A percentile compares a stretch with the other conserved stretches of the same genome.
Evolutionary conservation across 37 sponge, comb jelly and placozoan genomes (phyloP).

Genomic region (Theonella swinhoei): DNA sequence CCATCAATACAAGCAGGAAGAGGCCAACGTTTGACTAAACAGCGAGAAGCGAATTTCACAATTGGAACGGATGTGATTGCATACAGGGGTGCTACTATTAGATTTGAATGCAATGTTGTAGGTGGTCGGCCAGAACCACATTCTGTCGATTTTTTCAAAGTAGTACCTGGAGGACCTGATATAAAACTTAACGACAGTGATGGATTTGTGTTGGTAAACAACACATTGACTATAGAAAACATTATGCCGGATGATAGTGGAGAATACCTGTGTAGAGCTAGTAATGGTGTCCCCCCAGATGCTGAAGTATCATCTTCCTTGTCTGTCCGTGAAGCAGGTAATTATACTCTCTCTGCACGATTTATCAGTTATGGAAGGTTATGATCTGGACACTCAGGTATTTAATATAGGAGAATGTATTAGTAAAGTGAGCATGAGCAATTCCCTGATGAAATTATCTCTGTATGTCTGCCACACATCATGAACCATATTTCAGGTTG

Average conservation of each 20-base stretch:
- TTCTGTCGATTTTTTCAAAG: neutral
- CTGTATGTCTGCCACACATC: too few species aligned
- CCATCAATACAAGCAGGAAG: neutral
- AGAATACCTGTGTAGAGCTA: neutral
- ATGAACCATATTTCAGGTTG: too few species aligned
- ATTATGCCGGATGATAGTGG: neutral
- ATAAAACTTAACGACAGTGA: neutral
- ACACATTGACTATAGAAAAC: neutral
- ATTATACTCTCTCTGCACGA: neutral
- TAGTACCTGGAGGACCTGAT: neutral
- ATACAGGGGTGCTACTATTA: conserved; percentile 20
- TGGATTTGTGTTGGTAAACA: neutral
- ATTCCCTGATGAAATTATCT: too few species aligned
- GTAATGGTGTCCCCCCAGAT: neutral
- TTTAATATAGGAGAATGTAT: too few species aligned
- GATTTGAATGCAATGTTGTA: neutral
- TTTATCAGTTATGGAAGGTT: neutral
- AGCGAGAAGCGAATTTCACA: neutral
- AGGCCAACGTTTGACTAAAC: neutral
- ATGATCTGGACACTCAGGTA: too few species aligned
- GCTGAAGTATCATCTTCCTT: neutral
- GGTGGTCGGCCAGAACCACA: neutral
- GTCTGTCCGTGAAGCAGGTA: neutral
- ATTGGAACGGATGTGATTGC: conserved; percentile 31
- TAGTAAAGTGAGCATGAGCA: too few species aligned